phyloP scores from a whole-genome alignment of 2,888 invertebrate species.

The Hoplodrina ambigua region DNA sequence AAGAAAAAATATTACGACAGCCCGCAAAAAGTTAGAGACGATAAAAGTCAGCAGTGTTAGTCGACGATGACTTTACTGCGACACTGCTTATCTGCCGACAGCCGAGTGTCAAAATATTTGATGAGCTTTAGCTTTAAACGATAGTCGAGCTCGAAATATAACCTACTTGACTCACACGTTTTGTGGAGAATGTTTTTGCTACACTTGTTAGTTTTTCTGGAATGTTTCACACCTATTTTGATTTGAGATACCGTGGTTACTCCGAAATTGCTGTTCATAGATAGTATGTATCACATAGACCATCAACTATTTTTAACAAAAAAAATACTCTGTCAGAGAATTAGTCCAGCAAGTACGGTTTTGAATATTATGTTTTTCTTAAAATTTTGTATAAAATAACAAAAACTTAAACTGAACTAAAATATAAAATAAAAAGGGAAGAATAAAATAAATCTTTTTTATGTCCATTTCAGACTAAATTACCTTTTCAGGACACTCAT shows the following conservation, averaged over 20 bases:
- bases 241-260: background rate
- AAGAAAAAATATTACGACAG: conserved; percentile 64
- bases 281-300: background rate
- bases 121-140: conserved; percentile 59
- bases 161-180: conserved; percentile 45
- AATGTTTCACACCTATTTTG: conserved; percentile 9
- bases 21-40: conserved; percentile 67
- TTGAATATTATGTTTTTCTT: background rate
- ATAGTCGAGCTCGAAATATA: conserved; percentile 44
- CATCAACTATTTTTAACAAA: background rate
- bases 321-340: background rate
- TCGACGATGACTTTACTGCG: conserved; percentile 71
- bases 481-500: background rate
- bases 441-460: too few relatives aligned
- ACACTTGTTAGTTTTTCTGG: conserved; percentile 24
- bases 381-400: background rate
- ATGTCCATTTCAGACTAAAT: background rate
- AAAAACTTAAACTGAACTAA: too few relatives aligned
- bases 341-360: background rate
- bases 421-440: too few relatives aligned
- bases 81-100: conserved; percentile 74
- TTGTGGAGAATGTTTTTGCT: conserved; percentile 42
- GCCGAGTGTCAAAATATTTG: conserved; percentile 77
- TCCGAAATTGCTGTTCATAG: background rate
- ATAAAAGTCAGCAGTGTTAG: conserved; percentile 71